These are phyloP conservation scores for Lepus timidus DNA, from an alignment of 2,113 vertebrate genomes.

Conservation along the genomic window DNA sequence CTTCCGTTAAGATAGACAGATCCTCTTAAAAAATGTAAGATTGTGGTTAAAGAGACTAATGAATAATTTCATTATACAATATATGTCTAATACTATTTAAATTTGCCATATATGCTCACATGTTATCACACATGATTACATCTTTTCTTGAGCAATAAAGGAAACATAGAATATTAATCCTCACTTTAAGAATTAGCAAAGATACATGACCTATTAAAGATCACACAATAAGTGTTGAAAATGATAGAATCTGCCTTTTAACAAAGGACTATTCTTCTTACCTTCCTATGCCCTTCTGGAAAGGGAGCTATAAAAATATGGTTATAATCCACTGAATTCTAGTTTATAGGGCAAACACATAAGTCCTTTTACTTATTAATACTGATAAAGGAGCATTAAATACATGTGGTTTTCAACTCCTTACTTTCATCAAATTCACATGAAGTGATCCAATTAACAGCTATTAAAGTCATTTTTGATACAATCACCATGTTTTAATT, in stretches of 20 bases:
- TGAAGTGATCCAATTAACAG: slow-evolving; percentile 19
- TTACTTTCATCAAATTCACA: slow-evolving; percentile 14
- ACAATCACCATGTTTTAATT: neutral
- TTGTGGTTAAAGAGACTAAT: slow-evolving; percentile 54
- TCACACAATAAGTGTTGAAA: slow-evolving; percentile 29
- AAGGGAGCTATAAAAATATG: slow-evolving; percentile 12
- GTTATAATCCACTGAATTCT: neutral
- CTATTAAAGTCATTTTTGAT: slow-evolving; percentile 8
- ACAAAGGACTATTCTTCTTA: slow-evolving; percentile 7
- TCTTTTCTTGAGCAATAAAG: slow-evolving; percentile 32
- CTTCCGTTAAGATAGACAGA: slow-evolving; percentile 54
- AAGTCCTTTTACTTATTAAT: slow-evolving; percentile 35
- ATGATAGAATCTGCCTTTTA: neutral
- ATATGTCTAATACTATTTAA: slow-evolving; percentile 46
- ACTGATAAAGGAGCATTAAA: neutral
- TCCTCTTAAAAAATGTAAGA: slow-evolving; percentile 53
- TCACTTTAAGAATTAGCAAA: slow-evolving; percentile 63
- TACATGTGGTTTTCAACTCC: neutral
- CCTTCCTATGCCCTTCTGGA: neutral
- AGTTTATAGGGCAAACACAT: neutral
- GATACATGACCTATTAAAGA: slow-evolving; percentile 32
- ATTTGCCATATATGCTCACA: neutral
- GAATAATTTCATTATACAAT: slow-evolving; percentile 22
- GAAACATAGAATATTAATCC: neutral
- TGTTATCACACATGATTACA: neutral